These are phyloP conservation scores for Paramuricea clavata DNA, from an alignment of 92 coral and sea anemone genomes.

Conservation along the genomic window DNA sequence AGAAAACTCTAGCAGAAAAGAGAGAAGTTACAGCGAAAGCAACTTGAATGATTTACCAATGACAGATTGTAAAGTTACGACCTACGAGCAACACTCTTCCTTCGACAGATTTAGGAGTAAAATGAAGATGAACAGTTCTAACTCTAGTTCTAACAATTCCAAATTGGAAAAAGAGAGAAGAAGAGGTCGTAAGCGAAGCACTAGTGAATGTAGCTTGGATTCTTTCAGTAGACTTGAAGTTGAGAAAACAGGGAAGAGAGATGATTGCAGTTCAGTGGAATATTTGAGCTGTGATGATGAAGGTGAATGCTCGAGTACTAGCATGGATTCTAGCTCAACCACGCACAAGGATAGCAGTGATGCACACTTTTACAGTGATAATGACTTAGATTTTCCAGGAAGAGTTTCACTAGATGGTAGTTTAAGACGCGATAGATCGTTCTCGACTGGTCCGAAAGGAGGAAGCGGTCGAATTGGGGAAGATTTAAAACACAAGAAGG, in stretches of 20 bases:
- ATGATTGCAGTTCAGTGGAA: slow-evolving; percentile 22
- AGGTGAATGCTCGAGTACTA: not conserved
- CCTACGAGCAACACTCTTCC: not conserved
- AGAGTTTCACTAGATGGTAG: not conserved
- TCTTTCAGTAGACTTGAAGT: slow-evolving; percentile 3
- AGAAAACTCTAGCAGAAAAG: not conserved
- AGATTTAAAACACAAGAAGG: slow-evolving; percentile 1
- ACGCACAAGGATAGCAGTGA: not conserved
- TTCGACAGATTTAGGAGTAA: not conserved
- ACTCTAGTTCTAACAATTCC: not conserved
- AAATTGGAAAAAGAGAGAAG: not conserved
- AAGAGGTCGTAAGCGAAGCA: not conserved
- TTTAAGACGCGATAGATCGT: not conserved
- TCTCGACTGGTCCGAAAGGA: not conserved
- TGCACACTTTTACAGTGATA: not conserved
- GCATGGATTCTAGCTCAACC: not conserved
- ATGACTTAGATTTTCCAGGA: not conserved
- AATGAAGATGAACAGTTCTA: not conserved
- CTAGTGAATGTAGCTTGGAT: slow-evolving; percentile 5
- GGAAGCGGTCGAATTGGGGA: not conserved
- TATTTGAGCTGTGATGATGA: slow-evolving; percentile 15
- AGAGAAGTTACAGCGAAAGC: not conserved
- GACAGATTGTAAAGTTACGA: not conserved
- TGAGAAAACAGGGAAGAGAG: not conserved
- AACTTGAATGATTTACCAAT: not conserved